Conservation (phyloP, 2,113 vertebrate species). For the Muscicapa adusta region DNA sequence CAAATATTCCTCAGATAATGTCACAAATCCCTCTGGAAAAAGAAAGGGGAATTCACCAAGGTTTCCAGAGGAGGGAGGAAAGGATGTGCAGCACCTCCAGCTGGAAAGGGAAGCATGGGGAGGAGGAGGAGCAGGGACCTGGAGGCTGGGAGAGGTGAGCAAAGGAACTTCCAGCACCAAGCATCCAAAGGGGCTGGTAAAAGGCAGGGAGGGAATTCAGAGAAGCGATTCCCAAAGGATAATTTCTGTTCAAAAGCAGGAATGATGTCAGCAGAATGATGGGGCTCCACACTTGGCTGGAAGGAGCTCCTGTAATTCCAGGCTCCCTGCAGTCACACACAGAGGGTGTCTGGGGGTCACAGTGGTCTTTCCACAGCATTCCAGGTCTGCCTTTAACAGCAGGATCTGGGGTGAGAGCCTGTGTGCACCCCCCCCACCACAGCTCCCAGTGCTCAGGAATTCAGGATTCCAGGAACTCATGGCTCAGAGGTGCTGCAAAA, state of each 20-base stretch:
- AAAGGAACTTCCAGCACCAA: background rate
- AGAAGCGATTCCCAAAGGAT: background rate
- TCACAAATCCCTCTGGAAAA: background rate
- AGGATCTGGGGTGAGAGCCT: background rate
- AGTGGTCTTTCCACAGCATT: background rate
- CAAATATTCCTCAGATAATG: background rate
- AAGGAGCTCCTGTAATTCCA: background rate
- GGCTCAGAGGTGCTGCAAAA: background rate
- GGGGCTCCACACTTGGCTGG: rapidly evolving
- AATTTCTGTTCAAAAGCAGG: background rate
- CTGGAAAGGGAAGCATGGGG: background rate
- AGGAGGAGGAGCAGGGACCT: background rate
- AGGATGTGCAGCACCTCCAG: background rate
- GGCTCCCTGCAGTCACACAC: background rate
- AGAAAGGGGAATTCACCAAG: background rate
- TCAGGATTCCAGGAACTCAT: background rate
- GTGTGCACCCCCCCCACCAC: rapidly evolving
- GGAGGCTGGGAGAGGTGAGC: background rate
- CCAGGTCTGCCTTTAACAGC: background rate
- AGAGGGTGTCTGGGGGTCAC: rapidly evolving
- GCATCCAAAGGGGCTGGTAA: background rate
- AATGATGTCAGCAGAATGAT: background rate
- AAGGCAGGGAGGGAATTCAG: background rate
- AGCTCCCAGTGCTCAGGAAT: background rate
- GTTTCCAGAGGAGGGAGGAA: background rate